Evolutionary conservation across 2,113 vertebrate species (phyloP), one percentile per base, ranked within the genome.

Genomic region (Platysteira castanea): DNA sequence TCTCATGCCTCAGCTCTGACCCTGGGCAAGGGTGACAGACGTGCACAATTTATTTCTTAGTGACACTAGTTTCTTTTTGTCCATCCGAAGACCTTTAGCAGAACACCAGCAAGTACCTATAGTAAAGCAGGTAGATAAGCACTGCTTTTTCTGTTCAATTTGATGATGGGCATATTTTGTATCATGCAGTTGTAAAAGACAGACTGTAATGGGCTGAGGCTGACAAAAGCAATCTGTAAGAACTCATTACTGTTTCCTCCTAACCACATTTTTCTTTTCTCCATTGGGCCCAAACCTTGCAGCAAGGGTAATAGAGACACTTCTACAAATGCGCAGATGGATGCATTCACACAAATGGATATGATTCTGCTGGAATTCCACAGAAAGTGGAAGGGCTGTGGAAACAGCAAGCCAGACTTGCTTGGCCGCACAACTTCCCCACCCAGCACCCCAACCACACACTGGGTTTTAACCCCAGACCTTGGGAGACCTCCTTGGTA

Each of bases 401-500:
- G 14, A 63, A 49, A 10, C 33, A 37, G 28, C 0, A 4, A 87
- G 21, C 7, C 9, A 6, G n/a, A 15, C 23, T 59, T 17, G 7
- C 24, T 59, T 17, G 9, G 50, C 24, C 3, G 1, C 19, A 3
- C 1, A 3, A 16, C 15, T 80, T 18, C 9, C 26, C 31, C 10
- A 90, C 21, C 19, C 46, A 53, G 22, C 1, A 0, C 18, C 47
- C 14, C 67, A 71, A 0, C 3, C 13, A 20, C 50, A 75, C 12
- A 3, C 20, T 10, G 15, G 23, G 19, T n/a, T 73, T 63, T 70
- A 52, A 26, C 22, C 59, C 56, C 56, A 85, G 76, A 19, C 30
- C 52, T 14, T 0, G 0, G 41, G 70, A 74, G 16, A 85, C 19
- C 44, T 64, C 28, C 28, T 69, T 1, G 2, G 7, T 2, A 1